These are phyloP conservation scores for Alloplasta piceator DNA, from an alignment of 2,888 invertebrate species.

Conservation along the genomic window DNA sequence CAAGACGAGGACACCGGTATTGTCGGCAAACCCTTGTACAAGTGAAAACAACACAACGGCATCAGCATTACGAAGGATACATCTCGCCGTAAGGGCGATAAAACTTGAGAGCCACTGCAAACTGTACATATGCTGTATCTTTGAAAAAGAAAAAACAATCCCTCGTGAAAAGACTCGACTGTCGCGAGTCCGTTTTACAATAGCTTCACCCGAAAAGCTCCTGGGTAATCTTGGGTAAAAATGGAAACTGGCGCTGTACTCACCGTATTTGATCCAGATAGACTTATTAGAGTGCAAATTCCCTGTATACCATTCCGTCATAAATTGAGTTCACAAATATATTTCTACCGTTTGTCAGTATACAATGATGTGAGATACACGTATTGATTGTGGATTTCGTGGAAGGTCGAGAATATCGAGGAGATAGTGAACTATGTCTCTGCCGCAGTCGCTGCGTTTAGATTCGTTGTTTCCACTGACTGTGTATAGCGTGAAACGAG, in stretches of 20 bases:
- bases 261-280: too few species aligned
- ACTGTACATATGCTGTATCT: not conserved
- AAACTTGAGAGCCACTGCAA: not conserved
- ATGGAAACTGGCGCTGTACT: too few species aligned
- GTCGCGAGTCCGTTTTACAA: not conserved
- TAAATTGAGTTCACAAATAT: not conserved
- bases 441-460: not conserved
- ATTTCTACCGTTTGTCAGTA: too few species aligned
- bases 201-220: not conserved
- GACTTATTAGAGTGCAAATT: too few species aligned
- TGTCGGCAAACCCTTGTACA: slow-evolving; percentile 13
- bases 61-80: not conserved
- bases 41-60: slow-evolving; percentile 23
- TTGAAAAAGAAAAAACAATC: slow-evolving; percentile 2
- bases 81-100: not conserved
- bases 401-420: slow-evolving; percentile 15
- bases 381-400: not conserved
- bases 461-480: slow-evolving; percentile 1
- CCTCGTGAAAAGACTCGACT: not conserved
- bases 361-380: not conserved
- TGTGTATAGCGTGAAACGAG: not conserved
- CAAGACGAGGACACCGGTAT: slow-evolving; percentile 8
- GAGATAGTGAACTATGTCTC: not conserved
- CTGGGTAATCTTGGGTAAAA: too few species aligned
- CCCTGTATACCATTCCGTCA: too few species aligned